Conservation (phyloP, 2,888 invertebrate genomes). For the Drosophila yooni region DNA sequence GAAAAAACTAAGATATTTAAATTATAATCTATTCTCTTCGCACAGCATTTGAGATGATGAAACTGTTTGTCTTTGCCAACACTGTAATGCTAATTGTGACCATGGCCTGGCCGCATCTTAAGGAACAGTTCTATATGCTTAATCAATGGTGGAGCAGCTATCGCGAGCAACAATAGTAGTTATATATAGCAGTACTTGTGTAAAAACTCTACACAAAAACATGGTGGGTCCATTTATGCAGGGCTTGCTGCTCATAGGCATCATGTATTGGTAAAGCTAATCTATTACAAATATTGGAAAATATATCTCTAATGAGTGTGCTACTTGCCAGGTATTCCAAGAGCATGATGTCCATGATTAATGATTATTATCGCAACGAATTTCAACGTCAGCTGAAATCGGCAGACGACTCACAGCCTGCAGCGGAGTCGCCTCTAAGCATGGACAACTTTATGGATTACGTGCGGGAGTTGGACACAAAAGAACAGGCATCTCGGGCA, state of each 20-base stretch:
- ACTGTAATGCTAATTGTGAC: constrained; percentile 90
- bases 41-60: constrained; percentile 90
- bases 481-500: constrained; percentile 8
- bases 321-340: constrained; percentile 57
- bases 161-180: constrained; percentile 31
- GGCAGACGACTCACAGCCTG: constrained; percentile 16
- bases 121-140: constrained; percentile 86
- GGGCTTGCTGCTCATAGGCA: constrained; percentile 88
- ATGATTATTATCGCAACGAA: constrained; percentile 90
- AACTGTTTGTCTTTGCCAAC: constrained; percentile 92
- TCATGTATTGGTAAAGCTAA: constrained; percentile 90
- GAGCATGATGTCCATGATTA: constrained; percentile 90
- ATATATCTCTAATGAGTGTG: neutral
- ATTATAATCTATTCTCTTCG: neutral
- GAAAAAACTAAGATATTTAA: neutral
- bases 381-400: constrained; percentile 86
- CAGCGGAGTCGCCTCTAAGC: constrained; percentile 45
- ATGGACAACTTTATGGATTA: constrained; percentile 77
- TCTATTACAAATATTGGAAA: constrained; percentile 52
- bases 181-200: neutral
- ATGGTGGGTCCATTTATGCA: constrained; percentile 89
- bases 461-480: constrained; percentile 63
- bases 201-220: constrained; percentile 61
- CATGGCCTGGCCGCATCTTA: constrained; percentile 90
- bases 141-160: constrained; percentile 85